These are phyloP conservation scores for Falcunculus frontatus DNA, from an alignment of 2,113 vertebrate species.

Conservation along the genomic window DNA sequence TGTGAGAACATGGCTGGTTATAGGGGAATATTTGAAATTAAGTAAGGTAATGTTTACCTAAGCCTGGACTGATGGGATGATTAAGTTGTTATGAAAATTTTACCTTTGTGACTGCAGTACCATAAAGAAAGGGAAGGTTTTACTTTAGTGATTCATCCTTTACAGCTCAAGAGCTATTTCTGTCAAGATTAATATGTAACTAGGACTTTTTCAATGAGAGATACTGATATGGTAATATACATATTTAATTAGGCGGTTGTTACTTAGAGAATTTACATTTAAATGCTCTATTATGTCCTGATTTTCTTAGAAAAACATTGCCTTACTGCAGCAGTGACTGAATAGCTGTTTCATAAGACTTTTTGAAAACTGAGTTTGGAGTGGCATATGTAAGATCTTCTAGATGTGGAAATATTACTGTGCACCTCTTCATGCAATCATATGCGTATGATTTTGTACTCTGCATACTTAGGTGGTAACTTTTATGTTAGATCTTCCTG, in stretches of 20 bases:
- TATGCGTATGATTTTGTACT: neutral
- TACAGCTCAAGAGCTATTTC: neutral
- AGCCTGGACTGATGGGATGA: neutral
- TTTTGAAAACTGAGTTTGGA: neutral
- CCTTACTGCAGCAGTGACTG: neutral
- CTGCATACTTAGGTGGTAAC: neutral
- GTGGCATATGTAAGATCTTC: neutral
- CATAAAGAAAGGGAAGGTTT: neutral
- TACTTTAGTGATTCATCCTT: neutral
- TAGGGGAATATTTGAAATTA: neutral
- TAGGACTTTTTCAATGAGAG: neutral
- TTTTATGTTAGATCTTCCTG: neutral
- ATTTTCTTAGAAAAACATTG: neutral
- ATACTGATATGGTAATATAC: neutral
- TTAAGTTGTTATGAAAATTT: neutral
- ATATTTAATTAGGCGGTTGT: constrained; percentile 14
- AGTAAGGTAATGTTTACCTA: neutral
- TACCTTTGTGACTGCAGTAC: neutral
- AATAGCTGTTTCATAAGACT: neutral
- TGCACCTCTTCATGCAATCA: neutral
- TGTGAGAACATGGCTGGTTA: neutral
- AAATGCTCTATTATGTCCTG: neutral
- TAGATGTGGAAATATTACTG: neutral
- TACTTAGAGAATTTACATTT: constrained; percentile 1
- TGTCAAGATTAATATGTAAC: neutral